A percentile compares a stretch with the other conserved stretches of the same genome.
Conservation (phyloP, 37 sponge, comb jelly and placozoan species). For the Beroe forskalii region DNA sequence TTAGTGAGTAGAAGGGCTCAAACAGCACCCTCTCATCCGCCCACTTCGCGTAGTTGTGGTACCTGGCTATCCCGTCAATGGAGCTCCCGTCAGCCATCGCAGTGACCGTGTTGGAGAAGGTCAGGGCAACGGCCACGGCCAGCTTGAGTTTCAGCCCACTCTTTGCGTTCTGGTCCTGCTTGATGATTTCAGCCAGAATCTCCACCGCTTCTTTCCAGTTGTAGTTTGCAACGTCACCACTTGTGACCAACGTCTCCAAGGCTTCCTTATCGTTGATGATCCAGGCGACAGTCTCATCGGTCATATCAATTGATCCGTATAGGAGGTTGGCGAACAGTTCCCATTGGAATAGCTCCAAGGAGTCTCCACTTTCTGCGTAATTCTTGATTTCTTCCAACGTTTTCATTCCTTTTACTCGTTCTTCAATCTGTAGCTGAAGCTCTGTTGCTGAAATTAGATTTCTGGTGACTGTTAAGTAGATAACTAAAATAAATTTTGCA, state of each 20-base stretch:
- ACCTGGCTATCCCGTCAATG: background rate
- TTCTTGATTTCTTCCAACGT: background rate
- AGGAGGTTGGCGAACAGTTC: background rate
- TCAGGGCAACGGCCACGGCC: background rate
- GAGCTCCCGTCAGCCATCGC: background rate
- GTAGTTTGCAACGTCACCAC: background rate
- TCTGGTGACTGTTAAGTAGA: no score
- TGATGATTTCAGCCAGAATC: background rate
- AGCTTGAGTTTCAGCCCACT: background rate
- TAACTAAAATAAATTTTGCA: no score
- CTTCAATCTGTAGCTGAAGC: no score
- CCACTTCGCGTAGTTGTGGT: slow-evolving; percentile 17
- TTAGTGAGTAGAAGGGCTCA: background rate
- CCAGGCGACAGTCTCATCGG: background rate
- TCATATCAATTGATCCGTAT: background rate
- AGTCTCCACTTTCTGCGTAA: background rate
- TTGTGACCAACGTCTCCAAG: background rate
- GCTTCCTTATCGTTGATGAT: background rate
- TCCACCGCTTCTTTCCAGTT: background rate
- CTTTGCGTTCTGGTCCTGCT: background rate
- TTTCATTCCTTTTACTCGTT: no score
- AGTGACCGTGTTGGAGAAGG: background rate
- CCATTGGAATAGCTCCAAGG: slow-evolving; percentile 1
- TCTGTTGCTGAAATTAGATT: no score
- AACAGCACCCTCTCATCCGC: background rate